A percentile compares a stretch with the other conserved stretches of the same genome.
phyloP scores from a whole-genome alignment of 2,797 vertebrate species.

The Glossophaga mutica region DNA sequence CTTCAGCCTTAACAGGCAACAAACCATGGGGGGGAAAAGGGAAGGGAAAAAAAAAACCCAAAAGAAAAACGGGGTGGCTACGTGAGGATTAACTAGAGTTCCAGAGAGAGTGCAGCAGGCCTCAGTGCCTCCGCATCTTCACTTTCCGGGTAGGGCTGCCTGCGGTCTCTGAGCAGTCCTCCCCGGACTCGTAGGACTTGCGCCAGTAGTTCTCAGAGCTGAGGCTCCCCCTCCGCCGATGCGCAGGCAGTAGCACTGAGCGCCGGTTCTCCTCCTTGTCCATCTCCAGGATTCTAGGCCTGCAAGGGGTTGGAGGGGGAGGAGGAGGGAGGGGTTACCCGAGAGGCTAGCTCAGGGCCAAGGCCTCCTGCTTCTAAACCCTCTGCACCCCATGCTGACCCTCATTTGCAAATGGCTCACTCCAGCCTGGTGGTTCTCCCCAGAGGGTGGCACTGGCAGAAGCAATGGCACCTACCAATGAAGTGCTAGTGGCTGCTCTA shows the following conservation, averaged over 20 bases:
- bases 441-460: neutral
- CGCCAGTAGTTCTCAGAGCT: constrained; percentile 94
- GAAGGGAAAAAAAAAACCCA: constrained; percentile 24
- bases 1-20: constrained; percentile 77
- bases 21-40: constrained; percentile 69
- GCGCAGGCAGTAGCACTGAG: constrained; percentile 88
- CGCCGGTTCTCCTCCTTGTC: constrained; percentile 98
- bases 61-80: constrained; percentile 60
- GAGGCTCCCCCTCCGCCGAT: constrained; percentile 86
- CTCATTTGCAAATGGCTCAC: neutral
- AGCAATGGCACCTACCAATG: neutral
- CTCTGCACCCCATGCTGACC: neutral
- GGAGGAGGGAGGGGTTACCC: neutral
- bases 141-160: constrained; percentile 91
- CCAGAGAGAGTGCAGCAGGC: constrained; percentile 71
- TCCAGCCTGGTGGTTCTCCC: neutral
- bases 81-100: constrained; percentile 67
- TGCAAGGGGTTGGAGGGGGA: constrained; percentile 60
- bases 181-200: constrained; percentile 87
- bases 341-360: neutral
- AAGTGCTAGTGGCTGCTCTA: neutral
- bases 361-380: neutral
- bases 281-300: constrained; percentile 97
- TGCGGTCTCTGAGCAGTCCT: constrained; percentile 87
- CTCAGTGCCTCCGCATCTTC: constrained; percentile 97